phyloP scores from a whole-genome alignment of 2,797 vertebrate species.

The Spondyliosoma cantharus region DNA sequence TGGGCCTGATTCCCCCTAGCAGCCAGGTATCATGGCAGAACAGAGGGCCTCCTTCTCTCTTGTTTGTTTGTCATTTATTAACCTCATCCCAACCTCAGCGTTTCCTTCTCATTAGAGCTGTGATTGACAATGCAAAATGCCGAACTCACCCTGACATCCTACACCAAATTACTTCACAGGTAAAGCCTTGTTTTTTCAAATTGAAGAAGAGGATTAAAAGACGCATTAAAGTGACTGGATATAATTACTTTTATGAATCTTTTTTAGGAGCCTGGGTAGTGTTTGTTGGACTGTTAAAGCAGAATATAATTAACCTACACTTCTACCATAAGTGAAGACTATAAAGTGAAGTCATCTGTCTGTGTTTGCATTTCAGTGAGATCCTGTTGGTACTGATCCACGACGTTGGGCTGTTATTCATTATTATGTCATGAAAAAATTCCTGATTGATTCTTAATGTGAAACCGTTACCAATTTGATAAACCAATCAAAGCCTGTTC shows the following conservation, averaged over 20 bases:
- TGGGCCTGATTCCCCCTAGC: conserved; percentile 80
- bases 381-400: not conserved
- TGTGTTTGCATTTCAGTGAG: not conserved
- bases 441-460: conserved; percentile 28
- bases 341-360: conserved; percentile 13
- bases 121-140: conserved; percentile 80
- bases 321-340: not conserved
- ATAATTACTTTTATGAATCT: conserved; percentile 4
- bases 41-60: conserved; percentile 76
- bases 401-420: not conserved
- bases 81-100: conserved; percentile 71
- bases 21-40: conserved; percentile 75
- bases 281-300: conserved; percentile 22
- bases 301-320: conserved; percentile 20
- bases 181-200: conserved; percentile 30
- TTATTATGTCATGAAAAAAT: not conserved
- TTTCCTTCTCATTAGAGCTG: conserved; percentile 71
- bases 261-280: not conserved
- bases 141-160: conserved; percentile 42
- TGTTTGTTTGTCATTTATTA: conserved; percentile 87
- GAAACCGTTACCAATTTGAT: conserved; percentile 27
- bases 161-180: not conserved
- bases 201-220: not conserved
- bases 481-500: conserved; percentile 32
- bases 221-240: not conserved